Base-by-base conservation (phyloP, 2,888 invertebrate genomes). In the Frankliniella intonsa region DNA sequence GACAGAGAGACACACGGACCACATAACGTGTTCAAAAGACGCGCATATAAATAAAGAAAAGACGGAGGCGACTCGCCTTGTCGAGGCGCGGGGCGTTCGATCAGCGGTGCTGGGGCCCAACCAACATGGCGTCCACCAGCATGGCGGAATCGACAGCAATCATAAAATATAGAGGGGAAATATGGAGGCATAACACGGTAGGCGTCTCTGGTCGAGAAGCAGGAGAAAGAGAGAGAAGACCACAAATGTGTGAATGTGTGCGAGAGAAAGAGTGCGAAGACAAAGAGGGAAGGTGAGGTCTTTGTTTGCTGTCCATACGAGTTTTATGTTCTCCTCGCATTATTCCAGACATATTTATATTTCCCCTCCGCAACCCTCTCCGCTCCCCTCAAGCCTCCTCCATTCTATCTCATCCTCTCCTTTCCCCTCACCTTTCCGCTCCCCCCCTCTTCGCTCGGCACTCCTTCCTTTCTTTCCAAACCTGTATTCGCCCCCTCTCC, bases 341-440 rank as follows among this genome's bases (percentile, higher is more conserved):
- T 76, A 76, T 76, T 76, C 9, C 69, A 76, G 69, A 76, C 69
- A 76, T 76, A 76, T 76, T 76, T 76, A 76, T 76, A 76, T 76
- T 76, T 76, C 69, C 55, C 69, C 69, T 62, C 62, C 17, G n/a
- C 62, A 5, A 38, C 38, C 55, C 55, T 55, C 55, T 19, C 19
- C 19, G 14, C 55, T 55, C 55, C 55, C 19, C 17, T 55, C 19
- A 10, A 10, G 55, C 19, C 19, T 55, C 19, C 19, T 55, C 19
- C 55, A 14, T 19, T 55, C 55, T 55, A 10, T 55, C 19, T 5
- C 38, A 38, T 38, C 38, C 38, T 38, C 38, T 38, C 38, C 38
- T 38, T 38, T 2, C 38, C 38, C 5, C 5, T 38, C 38, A 2
- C 38, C 38, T 38, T 5, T 38, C 38, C 38, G 62, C 55, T 55